Base-by-base conservation (phyloP, 1,140 invertebrate species). In the Drosophila bifasciata region DNA sequence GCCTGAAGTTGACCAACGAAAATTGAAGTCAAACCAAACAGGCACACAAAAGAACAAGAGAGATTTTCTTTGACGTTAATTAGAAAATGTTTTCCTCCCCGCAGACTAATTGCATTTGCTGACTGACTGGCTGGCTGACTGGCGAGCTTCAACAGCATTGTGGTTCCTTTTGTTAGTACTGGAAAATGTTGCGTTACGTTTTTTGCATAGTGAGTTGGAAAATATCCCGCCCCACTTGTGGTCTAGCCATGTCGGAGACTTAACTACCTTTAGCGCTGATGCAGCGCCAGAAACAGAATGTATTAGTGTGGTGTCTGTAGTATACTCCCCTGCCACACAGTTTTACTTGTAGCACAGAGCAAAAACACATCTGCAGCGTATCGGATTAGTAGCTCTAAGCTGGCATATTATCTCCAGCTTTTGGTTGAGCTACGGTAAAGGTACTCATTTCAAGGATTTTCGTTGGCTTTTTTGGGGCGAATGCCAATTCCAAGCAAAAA, bases 41-140 rank as follows among this genome's bases (percentile, higher is more conserved):
- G 3, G 9, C 6, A 13, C 23, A 11, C 17, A 21, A 11, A 46
- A 46, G 25, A 21, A 55, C 45, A 9, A 39, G 32, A 32, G 32
- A 40, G 1, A 48, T 46, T 3, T 68, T 17, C 62, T 68, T 68
- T 68, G 64, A 68, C 62, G 64, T 68, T 68, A 68, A 68, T 68
- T 68, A 68, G 49, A 68, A 68, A 68, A 68, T 68, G 49, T 32
- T n/a, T n/a, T n/a, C n/a, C n/a, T n/a, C 9, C 41, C 16, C 41
- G 17, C 41, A 55, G 43, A 68, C 62, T 68, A 67, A 68, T 68
- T 68, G 49, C 62, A 56, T 41, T 66, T 7, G 2, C 39, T 63
- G 16, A 36, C 3, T 5, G 32, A 36, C 3, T 5, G 32, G 32
- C 19, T n/a, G n/a, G 2, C 39, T 63, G 16, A 36, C 3, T 5